A percentile compares a stretch with the other conserved stretches of the same genome.
Conservation (phyloP, 2,797 vertebrate species). For the Nyctibius grandis region DNA sequence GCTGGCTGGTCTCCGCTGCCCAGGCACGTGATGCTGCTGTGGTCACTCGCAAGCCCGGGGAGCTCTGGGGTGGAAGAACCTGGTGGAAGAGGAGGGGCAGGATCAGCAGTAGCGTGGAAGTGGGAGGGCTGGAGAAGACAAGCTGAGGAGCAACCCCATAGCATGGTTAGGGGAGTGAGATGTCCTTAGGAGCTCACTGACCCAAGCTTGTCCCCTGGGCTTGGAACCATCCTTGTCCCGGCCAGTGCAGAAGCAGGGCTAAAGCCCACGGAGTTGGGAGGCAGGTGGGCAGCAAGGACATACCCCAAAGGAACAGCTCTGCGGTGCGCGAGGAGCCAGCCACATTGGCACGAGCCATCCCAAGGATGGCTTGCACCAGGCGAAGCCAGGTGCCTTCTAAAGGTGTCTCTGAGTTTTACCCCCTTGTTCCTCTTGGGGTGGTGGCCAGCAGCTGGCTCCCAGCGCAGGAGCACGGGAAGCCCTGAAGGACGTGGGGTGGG, state of each 20-base stretch:
- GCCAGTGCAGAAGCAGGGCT: background rate
- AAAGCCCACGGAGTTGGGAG: background rate
- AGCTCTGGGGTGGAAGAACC: background rate
- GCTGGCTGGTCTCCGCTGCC: background rate
- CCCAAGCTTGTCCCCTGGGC: background rate
- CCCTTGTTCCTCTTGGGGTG: accelerated
- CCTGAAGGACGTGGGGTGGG: background rate
- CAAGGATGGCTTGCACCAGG: background rate
- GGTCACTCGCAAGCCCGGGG: background rate
- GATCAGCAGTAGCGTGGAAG: background rate
- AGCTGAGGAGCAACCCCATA: background rate
- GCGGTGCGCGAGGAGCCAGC: background rate
- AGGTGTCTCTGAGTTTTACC: background rate
- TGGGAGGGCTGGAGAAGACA: background rate
- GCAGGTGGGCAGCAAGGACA: background rate
- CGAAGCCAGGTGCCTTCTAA: background rate
- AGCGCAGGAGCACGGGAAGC: background rate
- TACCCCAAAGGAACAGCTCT: background rate
- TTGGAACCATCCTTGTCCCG: background rate
- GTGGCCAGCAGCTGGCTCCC: background rate
- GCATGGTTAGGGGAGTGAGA: background rate
- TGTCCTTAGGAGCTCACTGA: background rate
- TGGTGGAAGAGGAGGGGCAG: background rate
- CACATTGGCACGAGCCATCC: accelerated
- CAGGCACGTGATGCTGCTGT: background rate